Evolutionary conservation across 2,113 vertebrate species (phyloP).

Genomic region (Anthoscopus minutus): DNA sequence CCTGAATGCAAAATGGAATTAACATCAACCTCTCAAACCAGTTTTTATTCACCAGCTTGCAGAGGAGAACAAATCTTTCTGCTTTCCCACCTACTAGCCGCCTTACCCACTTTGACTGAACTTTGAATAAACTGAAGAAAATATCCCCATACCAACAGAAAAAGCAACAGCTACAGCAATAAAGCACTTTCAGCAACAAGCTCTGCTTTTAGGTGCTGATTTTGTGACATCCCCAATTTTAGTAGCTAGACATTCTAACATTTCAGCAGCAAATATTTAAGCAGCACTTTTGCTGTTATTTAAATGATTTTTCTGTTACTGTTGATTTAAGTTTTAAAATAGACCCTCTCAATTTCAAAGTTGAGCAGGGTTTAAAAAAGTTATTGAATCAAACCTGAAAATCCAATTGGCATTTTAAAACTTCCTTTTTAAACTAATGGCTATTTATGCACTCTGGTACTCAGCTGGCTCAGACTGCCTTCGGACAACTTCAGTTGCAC

Average conservation of each 20-base stretch:
- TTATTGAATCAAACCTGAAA: background rate
- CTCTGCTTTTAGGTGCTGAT: background rate
- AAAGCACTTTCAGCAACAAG: background rate
- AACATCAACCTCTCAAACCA: background rate
- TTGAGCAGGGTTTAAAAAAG: background rate
- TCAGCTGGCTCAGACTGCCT: background rate
- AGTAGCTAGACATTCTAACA: background rate
- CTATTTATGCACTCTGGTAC: background rate
- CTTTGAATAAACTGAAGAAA: background rate
- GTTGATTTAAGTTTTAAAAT: background rate
- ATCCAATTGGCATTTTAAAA: background rate
- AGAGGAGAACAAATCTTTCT: background rate
- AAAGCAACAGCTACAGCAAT: background rate
- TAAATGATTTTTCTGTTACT: background rate
- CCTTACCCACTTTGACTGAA: background rate
- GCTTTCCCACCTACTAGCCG: background rate
- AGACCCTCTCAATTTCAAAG: background rate
- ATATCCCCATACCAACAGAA: background rate
- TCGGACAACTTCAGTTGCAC: background rate
- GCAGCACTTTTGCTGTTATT: background rate
- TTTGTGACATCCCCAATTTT: background rate
- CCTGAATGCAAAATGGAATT: background rate
- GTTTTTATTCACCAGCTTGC: background rate
- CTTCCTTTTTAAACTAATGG: background rate
- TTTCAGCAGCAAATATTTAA: conserved; percentile 21